Conservation (phyloP, 2,113 vertebrate genomes). For the Ptyas mucosa region DNA sequence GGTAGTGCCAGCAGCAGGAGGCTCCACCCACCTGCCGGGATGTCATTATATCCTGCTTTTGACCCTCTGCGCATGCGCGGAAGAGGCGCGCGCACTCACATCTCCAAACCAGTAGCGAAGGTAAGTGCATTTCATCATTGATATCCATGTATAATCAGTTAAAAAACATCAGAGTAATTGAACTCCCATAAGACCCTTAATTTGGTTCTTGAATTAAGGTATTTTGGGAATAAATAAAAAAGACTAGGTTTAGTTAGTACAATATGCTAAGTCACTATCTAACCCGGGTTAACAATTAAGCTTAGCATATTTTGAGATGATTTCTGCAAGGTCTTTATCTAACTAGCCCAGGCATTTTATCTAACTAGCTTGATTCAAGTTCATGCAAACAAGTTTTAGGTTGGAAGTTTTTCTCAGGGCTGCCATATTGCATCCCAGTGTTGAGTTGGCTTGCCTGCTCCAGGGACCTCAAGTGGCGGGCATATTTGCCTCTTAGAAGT, state of each 20-base stretch:
- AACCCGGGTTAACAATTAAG: neutral
- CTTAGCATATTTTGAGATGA: neutral
- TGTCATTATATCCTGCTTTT: too few species aligned
- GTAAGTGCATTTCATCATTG: too few species aligned
- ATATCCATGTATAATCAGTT: neutral
- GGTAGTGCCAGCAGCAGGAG: too few species aligned
- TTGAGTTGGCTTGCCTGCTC: neutral
- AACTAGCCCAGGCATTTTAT: neutral
- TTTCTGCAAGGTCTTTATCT: neutral
- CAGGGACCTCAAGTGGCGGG: neutral
- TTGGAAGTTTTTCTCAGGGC: neutral
- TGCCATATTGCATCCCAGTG: neutral
- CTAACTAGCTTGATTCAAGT: neutral
- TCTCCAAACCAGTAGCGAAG: too few species aligned
- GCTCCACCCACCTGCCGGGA: too few species aligned
- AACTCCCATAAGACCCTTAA: neutral
- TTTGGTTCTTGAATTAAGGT: neutral
- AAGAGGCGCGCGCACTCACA: too few species aligned
- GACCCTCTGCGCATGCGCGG: too few species aligned
- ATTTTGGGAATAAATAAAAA: neutral
- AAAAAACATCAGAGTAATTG: neutral
- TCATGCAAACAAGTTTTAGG: neutral
- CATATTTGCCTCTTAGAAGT: neutral
- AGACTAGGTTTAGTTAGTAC: neutral
- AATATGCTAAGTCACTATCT: neutral